Evolutionary conservation across 2,113 vertebrate genomes (phyloP), one percentile per base, ranked within the genome.

Genomic region (Suricata suricatta): DNA sequence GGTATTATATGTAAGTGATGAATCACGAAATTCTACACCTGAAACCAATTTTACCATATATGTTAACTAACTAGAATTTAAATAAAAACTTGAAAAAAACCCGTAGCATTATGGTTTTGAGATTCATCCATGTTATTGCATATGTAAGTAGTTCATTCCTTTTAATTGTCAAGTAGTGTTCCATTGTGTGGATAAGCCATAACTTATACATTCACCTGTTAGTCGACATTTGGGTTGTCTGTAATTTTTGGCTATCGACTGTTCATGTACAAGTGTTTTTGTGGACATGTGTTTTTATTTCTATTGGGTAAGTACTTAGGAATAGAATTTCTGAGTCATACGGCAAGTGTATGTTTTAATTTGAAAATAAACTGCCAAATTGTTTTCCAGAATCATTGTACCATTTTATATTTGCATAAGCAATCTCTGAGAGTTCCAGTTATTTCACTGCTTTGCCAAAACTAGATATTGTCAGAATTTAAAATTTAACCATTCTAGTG

Each of bases 401-500:
- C 57, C 16, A 23, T 85, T 92, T 94, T 92, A 15, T 54, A 68
- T 54, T 80, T 33, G n/a, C 21, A 74, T 74, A 52, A 86, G 81
- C 52, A 38, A 44, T 76, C 19, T 74, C 47, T 27, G 63, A 47
- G 54, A 88, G n/a, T 44, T 95, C 41, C 29, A 41, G 76, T 87
- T 66, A 44, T 29, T 76, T 66, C 23, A 3, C 12, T 15, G 80
- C 52, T 88, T 96, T 74, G 47, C 35, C 72, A 64, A 77, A 23
- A 83, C 29, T 88, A 91, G 68, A 77, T 94, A 77, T 57, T 93
- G 76, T 88, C 76, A 68, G 64, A 72, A 90, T 77, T 84, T 63
- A 82, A 64, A 57, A 50, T 87, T 57, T 66, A 82, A 57, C 38
- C 27, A 8, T 64, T 69, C 69, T 41, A 14, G 9, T 66, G 17